Conservation (phyloP, 2,797 vertebrate species). For the Peromyscus melanophrys region DNA sequence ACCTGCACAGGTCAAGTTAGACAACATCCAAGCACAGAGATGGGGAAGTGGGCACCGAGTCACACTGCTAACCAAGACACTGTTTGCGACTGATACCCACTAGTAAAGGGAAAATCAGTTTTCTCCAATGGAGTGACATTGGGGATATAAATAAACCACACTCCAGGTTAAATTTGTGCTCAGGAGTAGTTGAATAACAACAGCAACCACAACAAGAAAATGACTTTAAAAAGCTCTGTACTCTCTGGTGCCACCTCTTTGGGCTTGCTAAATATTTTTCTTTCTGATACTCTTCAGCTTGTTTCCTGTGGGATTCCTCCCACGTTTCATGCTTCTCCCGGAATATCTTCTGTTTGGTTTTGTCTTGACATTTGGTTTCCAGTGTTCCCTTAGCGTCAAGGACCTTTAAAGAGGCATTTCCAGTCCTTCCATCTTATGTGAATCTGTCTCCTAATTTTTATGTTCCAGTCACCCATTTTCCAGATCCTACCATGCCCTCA, state of each 20-base stretch:
- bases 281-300: neutral
- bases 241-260: neutral
- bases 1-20: neutral
- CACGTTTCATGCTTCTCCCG: neutral
- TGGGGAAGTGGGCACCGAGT: too few relatives aligned
- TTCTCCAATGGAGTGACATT: neutral
- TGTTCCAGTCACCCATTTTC: neutral
- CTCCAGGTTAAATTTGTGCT: neutral
- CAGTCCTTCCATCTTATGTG: neutral
- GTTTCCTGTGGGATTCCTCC: neutral
- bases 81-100: neutral
- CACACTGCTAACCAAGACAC: neutral
- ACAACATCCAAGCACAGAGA: neutral
- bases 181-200: neutral
- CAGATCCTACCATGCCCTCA: neutral
- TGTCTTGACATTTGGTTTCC: neutral
- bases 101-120: neutral
- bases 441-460: neutral
- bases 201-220: neutral
- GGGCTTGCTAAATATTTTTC: neutral
- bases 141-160: neutral
- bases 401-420: neutral
- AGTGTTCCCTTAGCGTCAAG: neutral
- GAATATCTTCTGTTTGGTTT: neutral
- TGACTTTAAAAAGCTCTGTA: neutral